Base-by-base conservation (phyloP, 2,888 invertebrate genomes). In the Rhingia rostrata region DNA sequence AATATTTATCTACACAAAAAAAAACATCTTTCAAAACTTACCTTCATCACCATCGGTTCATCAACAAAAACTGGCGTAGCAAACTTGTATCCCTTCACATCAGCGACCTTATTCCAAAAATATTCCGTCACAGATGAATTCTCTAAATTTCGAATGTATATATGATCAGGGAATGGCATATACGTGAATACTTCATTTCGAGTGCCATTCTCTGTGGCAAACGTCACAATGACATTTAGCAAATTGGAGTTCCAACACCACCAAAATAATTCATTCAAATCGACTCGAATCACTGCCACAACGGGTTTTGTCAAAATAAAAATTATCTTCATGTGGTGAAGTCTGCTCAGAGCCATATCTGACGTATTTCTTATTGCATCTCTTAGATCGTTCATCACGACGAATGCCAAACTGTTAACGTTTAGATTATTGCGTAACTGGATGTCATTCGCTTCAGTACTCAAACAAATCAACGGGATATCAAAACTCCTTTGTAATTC, bases 211-310 rank as follows among this genome's bases (percentile, higher is more conserved):
- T 6, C 33, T 4, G 32, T 10, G 5, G 3, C 22, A 67, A 81
- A 87, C 0, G 86, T 49, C 41, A 87, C 39, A 32, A 87, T 61
- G 12, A 74, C 81, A 72, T 87, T 86, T 4, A 87, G 39, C 0
- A 88, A 60, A 85, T 87, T 88, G 4, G 64, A 64, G 3, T 83
- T 73, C 87, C 87, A 87, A 37, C 87, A 87, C 87, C 86, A 87
- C 9, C 10, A 32, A 51, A 87, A 87, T 39, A 87, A 87, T 9
- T 14, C 22, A 0, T 45, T 9, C 60, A 87, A 30, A 6, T 86
- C 77, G 37, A 2, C 37, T 47, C 3, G 54, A 4, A 9, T 39
- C 39, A 51, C 35, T 10, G 43, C 4, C 6, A 33, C 22, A 7
- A 33, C 14, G 2, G 51, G 30, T 12, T 22, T 60, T 39, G 77